Evolutionary conservation across 2,888 invertebrate species (phyloP).

Genomic region (Metalampra italica): DNA sequence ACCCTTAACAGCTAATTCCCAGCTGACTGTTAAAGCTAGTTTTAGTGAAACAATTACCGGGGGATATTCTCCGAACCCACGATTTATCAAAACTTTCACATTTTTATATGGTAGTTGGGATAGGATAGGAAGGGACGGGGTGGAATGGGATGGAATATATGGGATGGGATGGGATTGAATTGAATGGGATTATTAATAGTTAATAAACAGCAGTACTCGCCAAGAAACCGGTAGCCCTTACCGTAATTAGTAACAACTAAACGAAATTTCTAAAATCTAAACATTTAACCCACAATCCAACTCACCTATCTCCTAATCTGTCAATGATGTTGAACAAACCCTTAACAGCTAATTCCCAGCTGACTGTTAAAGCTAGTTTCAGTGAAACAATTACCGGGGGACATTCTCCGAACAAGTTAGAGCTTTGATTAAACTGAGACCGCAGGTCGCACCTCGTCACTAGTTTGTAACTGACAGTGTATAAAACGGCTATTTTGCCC

Average conservation of each 20-base stretch:
- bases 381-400: conserved; percentile 46
- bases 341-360: conserved; percentile 30
- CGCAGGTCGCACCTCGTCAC: conserved; percentile 36
- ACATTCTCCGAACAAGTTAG: conserved; percentile 46
- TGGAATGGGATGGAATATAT: too few species aligned
- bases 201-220: too few species aligned
- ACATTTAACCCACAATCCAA: neutral
- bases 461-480: conserved; percentile 36
- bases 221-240: too few species aligned
- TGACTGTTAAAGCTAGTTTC: conserved; percentile 28
- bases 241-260: too few species aligned
- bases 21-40: conserved; percentile 27
- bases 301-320: neutral
- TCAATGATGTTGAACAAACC: conserved; percentile 21
- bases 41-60: conserved; percentile 46
- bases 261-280: too few species aligned
- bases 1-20: conserved; percentile 31
- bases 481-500: conserved; percentile 5
- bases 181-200: too few species aligned
- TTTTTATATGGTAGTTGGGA: too few species aligned
- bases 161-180: too few species aligned
- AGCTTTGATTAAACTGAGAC: conserved; percentile 54
- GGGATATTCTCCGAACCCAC: conserved; percentile 38
- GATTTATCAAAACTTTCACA: too few species aligned
- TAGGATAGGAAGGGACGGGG: too few species aligned